Evolutionary conservation across 2,113 vertebrate genomes (phyloP).

Genomic region (Anarrhichthys ocellatus): DNA sequence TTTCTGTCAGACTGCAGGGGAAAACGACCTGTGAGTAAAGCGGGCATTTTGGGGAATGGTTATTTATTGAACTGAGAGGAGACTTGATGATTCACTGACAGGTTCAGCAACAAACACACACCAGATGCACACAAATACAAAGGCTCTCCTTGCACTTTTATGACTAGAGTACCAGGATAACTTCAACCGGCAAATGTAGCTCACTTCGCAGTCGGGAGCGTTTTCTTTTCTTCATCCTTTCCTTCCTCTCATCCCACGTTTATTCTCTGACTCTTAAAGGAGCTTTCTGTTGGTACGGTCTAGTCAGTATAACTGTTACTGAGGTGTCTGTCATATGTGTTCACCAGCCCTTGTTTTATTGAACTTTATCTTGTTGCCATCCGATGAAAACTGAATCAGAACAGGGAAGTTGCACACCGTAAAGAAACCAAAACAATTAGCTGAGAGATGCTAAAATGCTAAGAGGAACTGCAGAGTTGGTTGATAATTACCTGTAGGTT

Average conservation of each 20-base stretch:
- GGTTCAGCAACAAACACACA: slow-evolving; percentile 32
- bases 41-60: slow-evolving; percentile 56
- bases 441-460: not conserved
- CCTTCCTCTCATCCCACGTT: slow-evolving; percentile 24
- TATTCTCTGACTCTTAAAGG: slow-evolving; percentile 33
- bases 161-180: slow-evolving; percentile 30
- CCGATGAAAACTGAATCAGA: slow-evolving; percentile 3
- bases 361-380: slow-evolving; percentile 34
- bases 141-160: slow-evolving; percentile 13
- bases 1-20: slow-evolving; percentile 68
- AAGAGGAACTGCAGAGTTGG: not conserved
- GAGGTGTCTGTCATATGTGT: slow-evolving; percentile 21
- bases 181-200: slow-evolving; percentile 27
- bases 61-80: slow-evolving; percentile 74
- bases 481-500: not conserved
- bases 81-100: slow-evolving; percentile 69
- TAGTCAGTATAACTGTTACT: slow-evolving; percentile 28
- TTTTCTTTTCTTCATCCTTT: slow-evolving; percentile 19
- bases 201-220: slow-evolving; percentile 1
- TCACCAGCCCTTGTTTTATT: slow-evolving; percentile 26
- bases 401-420: not conserved
- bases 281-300: slow-evolving; percentile 19
- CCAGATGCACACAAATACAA: slow-evolving; percentile 30
- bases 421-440: not conserved
- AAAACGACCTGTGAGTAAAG: slow-evolving; percentile 76